These are phyloP conservation scores for Conus canariensis DNA, from an alignment of 2,888 invertebrate genomes.

Conservation along the genomic window DNA sequence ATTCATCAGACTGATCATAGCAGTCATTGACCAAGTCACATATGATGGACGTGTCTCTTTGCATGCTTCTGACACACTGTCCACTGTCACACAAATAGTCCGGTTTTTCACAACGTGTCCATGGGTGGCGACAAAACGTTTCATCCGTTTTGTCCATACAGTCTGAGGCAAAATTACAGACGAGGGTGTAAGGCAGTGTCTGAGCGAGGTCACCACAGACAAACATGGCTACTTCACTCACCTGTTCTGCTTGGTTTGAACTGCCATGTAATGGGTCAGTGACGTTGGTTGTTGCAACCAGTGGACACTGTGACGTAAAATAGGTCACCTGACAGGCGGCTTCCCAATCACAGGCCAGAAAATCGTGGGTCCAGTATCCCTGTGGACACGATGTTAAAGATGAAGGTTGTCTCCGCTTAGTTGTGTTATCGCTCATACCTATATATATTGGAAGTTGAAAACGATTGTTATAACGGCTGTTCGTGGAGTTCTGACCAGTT, in stretches of 20 bases:
- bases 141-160: constrained; percentile 15
- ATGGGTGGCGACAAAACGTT: background rate
- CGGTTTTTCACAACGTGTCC: background rate
- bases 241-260: background rate
- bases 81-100: background rate
- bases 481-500: too few relatives aligned
- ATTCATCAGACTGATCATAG: constrained; percentile 7
- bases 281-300: background rate
- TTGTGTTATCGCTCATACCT: too few relatives aligned
- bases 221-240: background rate
- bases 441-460: too few relatives aligned
- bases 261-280: background rate
- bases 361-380: background rate
- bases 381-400: background rate
- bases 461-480: too few relatives aligned
- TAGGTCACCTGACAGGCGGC: constrained; percentile 12
- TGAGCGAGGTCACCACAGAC: background rate
- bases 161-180: constrained; percentile 5
- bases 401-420: too few relatives aligned
- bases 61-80: background rate
- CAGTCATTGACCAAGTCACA: background rate
- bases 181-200: background rate
- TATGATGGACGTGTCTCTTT: background rate
- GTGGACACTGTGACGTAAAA: background rate
- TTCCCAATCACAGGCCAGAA: background rate